Percentiles rank a stretch among this genome's conserved stretches.
phyloP scores from a whole-genome alignment of 2,797 vertebrate species.

The Coccyzus lansbergi region DNA sequence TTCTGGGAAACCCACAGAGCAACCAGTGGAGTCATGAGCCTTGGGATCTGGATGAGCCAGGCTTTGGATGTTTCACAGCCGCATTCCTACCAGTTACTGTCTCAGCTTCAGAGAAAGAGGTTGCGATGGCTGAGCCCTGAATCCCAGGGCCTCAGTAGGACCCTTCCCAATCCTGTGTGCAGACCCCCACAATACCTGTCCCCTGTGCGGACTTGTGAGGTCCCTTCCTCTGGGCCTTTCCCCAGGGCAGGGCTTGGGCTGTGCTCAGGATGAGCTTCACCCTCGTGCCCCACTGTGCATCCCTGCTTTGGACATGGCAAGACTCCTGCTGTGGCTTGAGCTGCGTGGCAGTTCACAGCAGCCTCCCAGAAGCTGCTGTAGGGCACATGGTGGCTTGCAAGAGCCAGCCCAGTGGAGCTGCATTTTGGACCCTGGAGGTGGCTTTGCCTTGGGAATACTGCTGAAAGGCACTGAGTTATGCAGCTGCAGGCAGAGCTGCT shows the following conservation, averaged over 20 bases:
- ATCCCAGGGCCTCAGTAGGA: background rate
- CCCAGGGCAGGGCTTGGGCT: background rate
- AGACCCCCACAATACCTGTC: background rate
- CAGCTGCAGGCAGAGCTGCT: background rate
- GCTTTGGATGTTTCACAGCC: background rate
- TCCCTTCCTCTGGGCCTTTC: background rate
- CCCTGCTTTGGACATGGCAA: background rate
- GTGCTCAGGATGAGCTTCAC: background rate
- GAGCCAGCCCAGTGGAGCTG: background rate
- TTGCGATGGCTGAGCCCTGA: background rate
- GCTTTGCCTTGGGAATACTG: background rate
- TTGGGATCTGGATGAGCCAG: background rate
- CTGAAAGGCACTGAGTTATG: accelerated
- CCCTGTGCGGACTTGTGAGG: background rate
- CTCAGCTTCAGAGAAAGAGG: background rate
- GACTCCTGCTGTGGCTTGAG: background rate
- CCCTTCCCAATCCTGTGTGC: background rate
- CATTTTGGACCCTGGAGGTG: background rate
- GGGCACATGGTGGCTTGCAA: background rate
- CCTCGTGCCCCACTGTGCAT: background rate
- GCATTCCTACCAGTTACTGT: background rate
- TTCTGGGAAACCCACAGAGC: constrained; percentile 54
- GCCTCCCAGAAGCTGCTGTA: background rate
- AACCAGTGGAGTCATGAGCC: background rate
- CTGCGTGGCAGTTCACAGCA: background rate